phyloP scores from a whole-genome alignment of 2,797 vertebrate genomes.

The Sebastes miniatus region DNA sequence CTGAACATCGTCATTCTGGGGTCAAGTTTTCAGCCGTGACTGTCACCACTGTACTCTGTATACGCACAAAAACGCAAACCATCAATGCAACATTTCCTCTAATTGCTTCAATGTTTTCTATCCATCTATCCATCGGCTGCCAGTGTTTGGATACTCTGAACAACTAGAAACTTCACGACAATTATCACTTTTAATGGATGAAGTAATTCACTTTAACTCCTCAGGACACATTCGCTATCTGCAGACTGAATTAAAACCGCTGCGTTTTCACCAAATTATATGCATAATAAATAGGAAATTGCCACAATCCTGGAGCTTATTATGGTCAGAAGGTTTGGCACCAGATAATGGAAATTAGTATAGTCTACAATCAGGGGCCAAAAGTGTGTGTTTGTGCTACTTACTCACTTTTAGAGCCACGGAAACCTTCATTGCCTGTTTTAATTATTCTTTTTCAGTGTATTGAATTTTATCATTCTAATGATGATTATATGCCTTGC shows the following conservation, averaged over 20 bases:
- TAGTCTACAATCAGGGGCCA: background rate
- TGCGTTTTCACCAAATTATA: background rate
- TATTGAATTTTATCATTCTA: background rate
- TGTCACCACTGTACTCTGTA: background rate
- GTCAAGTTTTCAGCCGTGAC: conserved; percentile 16
- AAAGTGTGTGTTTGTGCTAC: background rate
- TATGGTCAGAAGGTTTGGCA: background rate
- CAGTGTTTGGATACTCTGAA: background rate
- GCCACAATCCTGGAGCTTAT: background rate
- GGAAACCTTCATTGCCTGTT: background rate
- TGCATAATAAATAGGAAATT: background rate
- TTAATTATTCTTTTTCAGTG: background rate
- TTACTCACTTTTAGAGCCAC: background rate
- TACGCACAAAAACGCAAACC: background rate
- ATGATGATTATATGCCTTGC: fast-evolving
- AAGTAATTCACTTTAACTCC: background rate
- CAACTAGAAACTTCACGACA: background rate
- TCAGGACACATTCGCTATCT: background rate
- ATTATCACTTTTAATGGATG: background rate
- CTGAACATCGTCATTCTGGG: background rate
- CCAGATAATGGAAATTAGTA: background rate
- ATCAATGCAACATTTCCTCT: conserved; percentile 14
- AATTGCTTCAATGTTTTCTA: background rate
- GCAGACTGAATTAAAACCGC: background rate
- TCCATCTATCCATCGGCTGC: background rate